Evolutionary conservation across 2,797 vertebrate genomes (phyloP).

Genomic region (Phoxinus dragarum): DNA sequence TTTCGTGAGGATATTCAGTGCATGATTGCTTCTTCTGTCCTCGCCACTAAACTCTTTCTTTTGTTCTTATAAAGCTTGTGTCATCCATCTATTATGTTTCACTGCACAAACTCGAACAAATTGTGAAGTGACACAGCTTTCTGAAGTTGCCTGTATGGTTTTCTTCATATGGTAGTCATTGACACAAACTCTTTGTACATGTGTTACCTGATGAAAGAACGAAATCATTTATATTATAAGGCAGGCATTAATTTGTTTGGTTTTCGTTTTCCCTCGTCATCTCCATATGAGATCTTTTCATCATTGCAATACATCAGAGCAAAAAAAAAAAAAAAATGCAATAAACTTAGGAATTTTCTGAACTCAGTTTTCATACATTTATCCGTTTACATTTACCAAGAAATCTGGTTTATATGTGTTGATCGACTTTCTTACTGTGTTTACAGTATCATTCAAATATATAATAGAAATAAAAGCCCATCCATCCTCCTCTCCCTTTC

Average conservation of each 20-base stretch:
- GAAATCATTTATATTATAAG: slow-evolving; percentile 52
- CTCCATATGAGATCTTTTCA: slow-evolving; percentile 42
- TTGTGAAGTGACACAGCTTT: slow-evolving; percentile 20
- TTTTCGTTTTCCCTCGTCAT: slow-evolving; percentile 47
- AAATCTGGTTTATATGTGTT: slow-evolving; percentile 12
- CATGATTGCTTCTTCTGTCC: slow-evolving; percentile 1
- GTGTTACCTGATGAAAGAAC: slow-evolving; percentile 52
- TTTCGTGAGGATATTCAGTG: neutral
- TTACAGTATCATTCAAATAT: neutral
- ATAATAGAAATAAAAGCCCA: neutral
- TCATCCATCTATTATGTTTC: slow-evolving; percentile 7
- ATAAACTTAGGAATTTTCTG: slow-evolving; percentile 38
- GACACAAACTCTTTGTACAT: slow-evolving; percentile 28
- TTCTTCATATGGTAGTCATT: slow-evolving; percentile 44
- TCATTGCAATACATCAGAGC: slow-evolving; percentile 35
- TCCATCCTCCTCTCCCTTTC: slow-evolving; percentile 12
- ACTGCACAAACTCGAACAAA: neutral
- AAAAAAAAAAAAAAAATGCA: slow-evolving; percentile 17
- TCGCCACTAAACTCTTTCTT: neutral
- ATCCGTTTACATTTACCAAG: slow-evolving; percentile 21
- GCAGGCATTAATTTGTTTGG: slow-evolving; percentile 47
- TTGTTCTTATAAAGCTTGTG: slow-evolving; percentile 2
- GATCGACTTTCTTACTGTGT: slow-evolving; percentile 6
- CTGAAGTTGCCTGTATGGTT: slow-evolving; percentile 15
- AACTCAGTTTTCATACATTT: slow-evolving; percentile 26